A percentile compares a stretch with the other conserved stretches of the same genome.
These are phyloP conservation scores for Dorcus hopei DNA, from an alignment of 2,888 invertebrate genomes.

Conservation along the genomic window DNA sequence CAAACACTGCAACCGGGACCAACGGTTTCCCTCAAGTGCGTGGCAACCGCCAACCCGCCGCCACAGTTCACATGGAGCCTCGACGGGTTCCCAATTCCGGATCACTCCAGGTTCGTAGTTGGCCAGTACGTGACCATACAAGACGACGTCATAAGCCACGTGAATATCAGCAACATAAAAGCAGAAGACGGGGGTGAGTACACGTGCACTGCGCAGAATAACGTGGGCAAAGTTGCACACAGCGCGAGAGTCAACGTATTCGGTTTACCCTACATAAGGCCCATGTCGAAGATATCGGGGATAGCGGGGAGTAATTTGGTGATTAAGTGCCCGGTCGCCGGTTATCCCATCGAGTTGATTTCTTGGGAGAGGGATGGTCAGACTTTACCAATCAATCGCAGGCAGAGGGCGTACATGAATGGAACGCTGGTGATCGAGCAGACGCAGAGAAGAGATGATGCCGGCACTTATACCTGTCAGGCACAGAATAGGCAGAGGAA, in stretches of 20 bases:
- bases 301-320: constrained; percentile 80
- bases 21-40: constrained; percentile 80
- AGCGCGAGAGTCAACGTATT: constrained; percentile 86
- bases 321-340: constrained; percentile 87
- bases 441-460: constrained; percentile 80
- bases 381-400: constrained; percentile 79
- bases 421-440: constrained; percentile 84
- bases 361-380: constrained; percentile 90
- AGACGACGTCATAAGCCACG: constrained; percentile 89
- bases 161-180: constrained; percentile 82
- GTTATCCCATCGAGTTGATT: constrained; percentile 82
- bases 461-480: constrained; percentile 86
- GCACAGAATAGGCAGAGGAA: constrained; percentile 82
- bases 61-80: constrained; percentile 90
- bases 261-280: constrained; percentile 79
- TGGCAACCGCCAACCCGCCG: constrained; percentile 91
- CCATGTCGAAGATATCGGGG: constrained; percentile 85
- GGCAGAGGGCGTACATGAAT: constrained; percentile 82
- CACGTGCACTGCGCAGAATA: constrained; percentile 79
- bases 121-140: constrained; percentile 90
- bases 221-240: constrained; percentile 76
- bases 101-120: constrained; percentile 73
- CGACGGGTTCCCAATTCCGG: constrained; percentile 73
- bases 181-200: constrained; percentile 90
- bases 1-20: constrained; percentile 90